Evolutionary conservation across 2,113 vertebrate genomes (phyloP).

Genomic region (Grantiella picta): DNA sequence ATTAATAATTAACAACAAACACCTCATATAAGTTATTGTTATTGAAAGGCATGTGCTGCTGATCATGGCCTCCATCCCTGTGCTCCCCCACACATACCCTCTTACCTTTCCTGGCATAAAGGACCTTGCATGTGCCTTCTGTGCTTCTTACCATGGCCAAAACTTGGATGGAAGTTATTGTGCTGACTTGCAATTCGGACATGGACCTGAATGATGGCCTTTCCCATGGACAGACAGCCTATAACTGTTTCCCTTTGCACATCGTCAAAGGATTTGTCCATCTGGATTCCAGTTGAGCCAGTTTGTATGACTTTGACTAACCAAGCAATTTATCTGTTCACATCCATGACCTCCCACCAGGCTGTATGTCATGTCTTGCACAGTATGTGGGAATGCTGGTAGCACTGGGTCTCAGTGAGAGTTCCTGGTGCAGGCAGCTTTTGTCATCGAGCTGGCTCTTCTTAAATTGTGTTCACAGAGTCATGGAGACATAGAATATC

Average conservation of each 20-base stretch:
- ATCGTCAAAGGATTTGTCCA: too few relatives aligned
- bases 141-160: neutral
- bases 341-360: neutral
- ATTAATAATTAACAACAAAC: constrained; percentile 29
- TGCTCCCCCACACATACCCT: neutral
- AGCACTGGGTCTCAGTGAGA: neutral
- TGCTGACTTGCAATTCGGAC: accelerated
- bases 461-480: neutral
- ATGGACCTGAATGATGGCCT: neutral
- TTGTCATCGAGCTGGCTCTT: neutral
- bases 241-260: neutral
- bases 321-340: neutral
- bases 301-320: neutral
- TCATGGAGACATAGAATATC: neutral
- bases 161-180: neutral
- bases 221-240: neutral
- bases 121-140: neutral
- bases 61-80: neutral
- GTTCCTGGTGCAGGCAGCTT: neutral
- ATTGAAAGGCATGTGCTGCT: neutral
- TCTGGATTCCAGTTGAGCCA: neutral
- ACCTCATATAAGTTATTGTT: neutral
- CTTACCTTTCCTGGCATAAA: neutral
- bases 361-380: accelerated
- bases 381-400: neutral